These are phyloP conservation scores for Riptortus pedestris DNA, from an alignment of 1,140 invertebrate species.

Conservation along the genomic window DNA sequence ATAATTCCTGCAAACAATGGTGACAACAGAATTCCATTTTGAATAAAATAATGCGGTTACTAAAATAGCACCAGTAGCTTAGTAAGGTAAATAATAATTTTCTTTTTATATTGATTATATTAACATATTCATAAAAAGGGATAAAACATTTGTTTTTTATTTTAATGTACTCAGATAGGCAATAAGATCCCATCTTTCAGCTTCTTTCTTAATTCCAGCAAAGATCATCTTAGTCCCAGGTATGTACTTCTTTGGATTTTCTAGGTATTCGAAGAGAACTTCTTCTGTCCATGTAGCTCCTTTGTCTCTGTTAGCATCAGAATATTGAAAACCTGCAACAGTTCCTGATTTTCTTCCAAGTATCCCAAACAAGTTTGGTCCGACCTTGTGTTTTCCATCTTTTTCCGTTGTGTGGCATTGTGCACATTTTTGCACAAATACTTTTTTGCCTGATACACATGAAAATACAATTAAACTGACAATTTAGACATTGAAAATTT, in stretches of 20 bases:
- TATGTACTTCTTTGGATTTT: slow-evolving; percentile 72
- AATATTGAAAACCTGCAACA: slow-evolving; percentile 81
- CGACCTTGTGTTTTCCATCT: slow-evolving; percentile 91
- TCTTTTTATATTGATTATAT: too few relatives aligned
- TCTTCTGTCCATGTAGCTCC: slow-evolving; percentile 52
- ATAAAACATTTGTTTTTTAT: background rate
- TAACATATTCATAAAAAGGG: too few relatives aligned
- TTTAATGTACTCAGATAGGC: slow-evolving; percentile 40
- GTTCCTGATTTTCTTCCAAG: slow-evolving; percentile 58
- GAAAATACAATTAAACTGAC: background rate
- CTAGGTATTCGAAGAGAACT: slow-evolving; percentile 56
- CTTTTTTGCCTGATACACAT: slow-evolving; percentile 9
- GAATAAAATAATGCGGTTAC: too few relatives aligned
- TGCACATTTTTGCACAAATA: slow-evolving; percentile 88
- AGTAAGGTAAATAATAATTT: too few relatives aligned
- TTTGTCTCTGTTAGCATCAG: slow-evolving; percentile 61
- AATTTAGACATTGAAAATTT: background rate
- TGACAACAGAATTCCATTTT: too few relatives aligned
- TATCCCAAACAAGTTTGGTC: slow-evolving; percentile 69
- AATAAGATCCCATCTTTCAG: slow-evolving; percentile 64
- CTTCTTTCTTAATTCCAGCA: slow-evolving; percentile 64
- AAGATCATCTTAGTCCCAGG: slow-evolving; percentile 81
- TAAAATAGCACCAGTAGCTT: too few relatives aligned
- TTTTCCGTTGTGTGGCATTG: slow-evolving; percentile 93
- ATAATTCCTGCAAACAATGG: too few relatives aligned